Percentiles rank a stretch among this genome's conserved stretches.
phyloP scores from a whole-genome alignment of 2,113 vertebrate genomes.

The Neodontobutis hainanensis region DNA sequence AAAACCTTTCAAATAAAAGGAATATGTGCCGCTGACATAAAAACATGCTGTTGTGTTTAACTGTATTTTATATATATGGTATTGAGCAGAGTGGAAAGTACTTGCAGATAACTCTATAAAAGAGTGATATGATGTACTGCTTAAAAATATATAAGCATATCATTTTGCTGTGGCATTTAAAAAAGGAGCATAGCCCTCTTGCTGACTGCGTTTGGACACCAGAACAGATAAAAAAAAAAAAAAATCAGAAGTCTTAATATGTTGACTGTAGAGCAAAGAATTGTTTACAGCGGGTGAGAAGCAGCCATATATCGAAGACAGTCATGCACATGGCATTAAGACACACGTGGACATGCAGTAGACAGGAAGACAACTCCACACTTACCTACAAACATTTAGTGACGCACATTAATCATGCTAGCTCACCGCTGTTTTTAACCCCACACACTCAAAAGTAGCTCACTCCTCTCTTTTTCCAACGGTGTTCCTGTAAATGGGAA shows the following conservation, averaged over 20 bases:
- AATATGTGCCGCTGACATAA: slow-evolving; percentile 1
- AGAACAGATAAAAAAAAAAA: slow-evolving; percentile 16
- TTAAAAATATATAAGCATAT: not conserved
- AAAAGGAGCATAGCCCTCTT: slow-evolving; percentile 29
- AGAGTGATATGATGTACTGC: slow-evolving; percentile 16
- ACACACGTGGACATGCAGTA: slow-evolving; percentile 54
- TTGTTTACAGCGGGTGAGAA: slow-evolving; percentile 1
- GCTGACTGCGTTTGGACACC: slow-evolving; percentile 13
- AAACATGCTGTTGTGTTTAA: slow-evolving; percentile 23
- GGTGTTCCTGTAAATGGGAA: not conserved
- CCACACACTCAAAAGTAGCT: slow-evolving; percentile 1
- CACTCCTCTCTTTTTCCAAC: not conserved
- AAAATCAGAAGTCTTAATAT: slow-evolving; percentile 18
- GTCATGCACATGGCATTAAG: slow-evolving; percentile 56
- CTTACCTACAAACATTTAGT: not conserved
- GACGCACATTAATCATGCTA: slow-evolving; percentile 12
- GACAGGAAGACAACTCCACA: slow-evolving; percentile 36
- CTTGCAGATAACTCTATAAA: slow-evolving; percentile 13
- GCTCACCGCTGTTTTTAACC: not conserved
- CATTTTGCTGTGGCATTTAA: slow-evolving; percentile 6
- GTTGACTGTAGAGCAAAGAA: not conserved
- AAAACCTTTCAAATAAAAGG: not conserved
- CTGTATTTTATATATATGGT: not conserved
- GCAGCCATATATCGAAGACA: slow-evolving; percentile 27
- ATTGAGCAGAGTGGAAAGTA: slow-evolving; percentile 2